Conservation (phyloP, 2,113 vertebrate genomes). For the Heptranchias perlo region DNA sequence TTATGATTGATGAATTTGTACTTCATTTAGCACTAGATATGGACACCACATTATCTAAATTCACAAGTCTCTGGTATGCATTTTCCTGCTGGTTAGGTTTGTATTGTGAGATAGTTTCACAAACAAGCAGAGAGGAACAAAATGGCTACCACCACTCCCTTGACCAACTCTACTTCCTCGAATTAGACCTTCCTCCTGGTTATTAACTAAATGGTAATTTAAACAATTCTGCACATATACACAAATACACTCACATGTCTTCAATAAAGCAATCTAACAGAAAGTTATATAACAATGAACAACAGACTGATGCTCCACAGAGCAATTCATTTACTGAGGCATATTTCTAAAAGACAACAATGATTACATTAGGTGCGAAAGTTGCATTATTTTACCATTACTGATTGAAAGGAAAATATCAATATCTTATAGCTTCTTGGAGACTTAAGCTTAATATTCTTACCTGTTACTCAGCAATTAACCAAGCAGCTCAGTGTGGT, state of each 20-base stretch:
- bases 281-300: not conserved
- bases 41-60: not conserved
- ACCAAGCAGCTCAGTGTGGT: not conserved
- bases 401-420: not conserved
- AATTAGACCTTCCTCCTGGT: not conserved
- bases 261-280: not conserved
- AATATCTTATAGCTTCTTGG: not conserved
- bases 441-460: not conserved
- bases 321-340: not conserved
- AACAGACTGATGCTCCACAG: not conserved
- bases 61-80: not conserved
- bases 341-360: not conserved
- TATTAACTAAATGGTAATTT: not conserved
- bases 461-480: not conserved
- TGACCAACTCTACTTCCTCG: not conserved
- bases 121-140: not conserved
- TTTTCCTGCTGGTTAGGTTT: not conserved
- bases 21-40: not conserved
- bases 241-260: not conserved
- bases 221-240: not conserved
- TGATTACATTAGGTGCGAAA: not conserved
- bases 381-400: not conserved
- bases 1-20: not conserved
- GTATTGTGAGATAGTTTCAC: not conserved
- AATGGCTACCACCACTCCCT: not conserved